phyloP scores from a whole-genome alignment of 2,797 vertebrate species.

The Nyctalus aviator region DNA sequence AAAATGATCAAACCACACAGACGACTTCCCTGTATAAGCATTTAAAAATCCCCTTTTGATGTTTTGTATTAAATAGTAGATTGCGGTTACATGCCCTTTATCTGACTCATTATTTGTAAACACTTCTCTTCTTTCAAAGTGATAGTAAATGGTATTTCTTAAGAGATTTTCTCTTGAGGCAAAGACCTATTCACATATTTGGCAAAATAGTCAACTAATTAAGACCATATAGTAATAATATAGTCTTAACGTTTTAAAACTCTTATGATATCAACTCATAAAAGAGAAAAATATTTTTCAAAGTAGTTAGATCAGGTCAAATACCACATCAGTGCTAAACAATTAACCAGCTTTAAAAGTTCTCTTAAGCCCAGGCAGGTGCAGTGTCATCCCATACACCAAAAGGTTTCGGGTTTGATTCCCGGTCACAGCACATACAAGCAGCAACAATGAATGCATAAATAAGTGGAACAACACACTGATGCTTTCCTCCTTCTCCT shows the following conservation, averaged over 20 bases:
- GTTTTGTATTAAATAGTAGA: neutral
- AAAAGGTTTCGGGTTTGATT: neutral
- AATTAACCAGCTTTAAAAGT: conserved; percentile 29
- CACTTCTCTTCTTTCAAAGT: conserved; percentile 34
- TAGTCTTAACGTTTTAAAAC: neutral
- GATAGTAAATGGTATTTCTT: neutral
- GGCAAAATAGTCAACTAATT: conserved; percentile 6
- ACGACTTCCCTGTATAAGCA: neutral
- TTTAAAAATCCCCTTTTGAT: conserved; percentile 38
- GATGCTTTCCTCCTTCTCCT: neutral
- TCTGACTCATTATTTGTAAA: conserved; percentile 31
- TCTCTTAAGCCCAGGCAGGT: neutral
- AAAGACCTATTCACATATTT: conserved; percentile 48
- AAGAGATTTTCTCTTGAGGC: conserved; percentile 43
- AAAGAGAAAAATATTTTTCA: conserved; percentile 53
- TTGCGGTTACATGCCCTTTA: neutral
- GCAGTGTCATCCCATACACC: neutral
- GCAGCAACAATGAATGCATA: neutral
- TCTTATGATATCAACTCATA: neutral
- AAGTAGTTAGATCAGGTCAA: conserved; percentile 56
- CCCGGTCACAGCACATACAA: neutral
- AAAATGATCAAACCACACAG: neutral
- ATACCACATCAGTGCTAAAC: conserved; percentile 34
- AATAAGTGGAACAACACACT: neutral
- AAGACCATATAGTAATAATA: neutral